Percentiles rank a stretch among this genome's conserved stretches.
Conservation (phyloP, 2,797 vertebrate species). For the Ptychadena robeensis region DNA sequence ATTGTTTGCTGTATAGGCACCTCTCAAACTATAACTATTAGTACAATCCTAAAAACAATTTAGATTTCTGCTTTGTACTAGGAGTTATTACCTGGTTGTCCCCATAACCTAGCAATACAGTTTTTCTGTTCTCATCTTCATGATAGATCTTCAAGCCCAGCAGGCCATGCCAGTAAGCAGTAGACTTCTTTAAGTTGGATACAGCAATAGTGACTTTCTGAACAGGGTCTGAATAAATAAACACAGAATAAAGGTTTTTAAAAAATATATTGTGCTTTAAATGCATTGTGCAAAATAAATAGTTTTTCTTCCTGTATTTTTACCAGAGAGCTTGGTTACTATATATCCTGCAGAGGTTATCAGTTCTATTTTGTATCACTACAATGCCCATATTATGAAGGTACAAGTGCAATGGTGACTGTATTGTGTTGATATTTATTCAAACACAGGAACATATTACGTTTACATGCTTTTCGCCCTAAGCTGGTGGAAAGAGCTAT, state of each 20-base stretch:
- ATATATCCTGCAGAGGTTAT: too few species aligned
- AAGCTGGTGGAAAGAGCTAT: too few species aligned
- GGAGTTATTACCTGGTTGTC: conserved; percentile 81
- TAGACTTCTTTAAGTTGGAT: conserved; percentile 85
- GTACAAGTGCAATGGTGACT: too few species aligned
- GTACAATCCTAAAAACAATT: too few species aligned
- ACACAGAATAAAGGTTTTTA: not conserved
- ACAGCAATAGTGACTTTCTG: conserved; percentile 91
- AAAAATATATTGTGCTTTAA: not conserved
- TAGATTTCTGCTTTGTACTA: too few species aligned
- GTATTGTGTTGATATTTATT: not conserved
- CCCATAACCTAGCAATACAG: conserved; percentile 83
- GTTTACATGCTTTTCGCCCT: too few species aligned
- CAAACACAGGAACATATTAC: too few species aligned
- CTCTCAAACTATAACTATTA: too few species aligned
- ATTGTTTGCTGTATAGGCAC: too few species aligned
- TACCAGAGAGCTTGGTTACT: not conserved
- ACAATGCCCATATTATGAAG: not conserved
- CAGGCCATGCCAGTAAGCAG: conserved; percentile 86
- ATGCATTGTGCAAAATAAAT: not conserved
- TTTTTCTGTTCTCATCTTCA: conserved; percentile 82
- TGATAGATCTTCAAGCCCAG: conserved; percentile 90
- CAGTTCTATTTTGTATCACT: not conserved
- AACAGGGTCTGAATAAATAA: conserved; percentile 82
- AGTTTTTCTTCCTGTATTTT: not conserved